Conservation (phyloP, 1,140 invertebrate genomes). For the Drosophila repleta region DNA sequence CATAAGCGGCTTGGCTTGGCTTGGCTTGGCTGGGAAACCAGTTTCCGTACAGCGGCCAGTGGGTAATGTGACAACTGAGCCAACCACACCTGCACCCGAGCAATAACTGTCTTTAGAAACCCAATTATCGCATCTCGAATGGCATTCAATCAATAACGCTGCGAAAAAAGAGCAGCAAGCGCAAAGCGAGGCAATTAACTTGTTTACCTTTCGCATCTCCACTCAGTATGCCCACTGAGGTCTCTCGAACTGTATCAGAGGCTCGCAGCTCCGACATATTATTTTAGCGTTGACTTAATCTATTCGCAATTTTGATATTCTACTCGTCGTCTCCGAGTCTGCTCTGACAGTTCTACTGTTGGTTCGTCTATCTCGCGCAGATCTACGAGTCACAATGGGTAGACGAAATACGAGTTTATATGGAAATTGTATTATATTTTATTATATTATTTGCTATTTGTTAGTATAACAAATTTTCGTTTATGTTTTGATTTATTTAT, state of each 20-base stretch:
- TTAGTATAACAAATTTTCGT: too few relatives aligned
- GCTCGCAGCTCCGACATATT: not conserved
- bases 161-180: not conserved
- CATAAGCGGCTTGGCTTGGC: conserved; percentile 20
- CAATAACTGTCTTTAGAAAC: conserved; percentile 35
- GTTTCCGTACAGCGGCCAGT: conserved; percentile 2
- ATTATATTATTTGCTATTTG: too few relatives aligned
- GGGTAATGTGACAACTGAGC: not conserved
- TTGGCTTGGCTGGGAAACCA: conserved; percentile 24
- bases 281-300: not conserved
- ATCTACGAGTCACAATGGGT: not conserved
- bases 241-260: not conserved
- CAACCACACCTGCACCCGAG: not conserved
- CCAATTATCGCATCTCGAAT: conserved; percentile 28
- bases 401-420: not conserved
- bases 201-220: not conserved
- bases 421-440: too few relatives aligned
- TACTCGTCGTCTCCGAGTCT: not conserved
- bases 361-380: not conserved
- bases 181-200: conserved; percentile 9
- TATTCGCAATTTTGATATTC: not conserved
- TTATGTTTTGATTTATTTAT: too few relatives aligned
- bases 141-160: conserved; percentile 28
- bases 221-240: not conserved
- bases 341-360: conserved; percentile 1